phyloP scores from a whole-genome alignment of 2,797 vertebrate genomes.

The Perdix hodgsoniae region DNA sequence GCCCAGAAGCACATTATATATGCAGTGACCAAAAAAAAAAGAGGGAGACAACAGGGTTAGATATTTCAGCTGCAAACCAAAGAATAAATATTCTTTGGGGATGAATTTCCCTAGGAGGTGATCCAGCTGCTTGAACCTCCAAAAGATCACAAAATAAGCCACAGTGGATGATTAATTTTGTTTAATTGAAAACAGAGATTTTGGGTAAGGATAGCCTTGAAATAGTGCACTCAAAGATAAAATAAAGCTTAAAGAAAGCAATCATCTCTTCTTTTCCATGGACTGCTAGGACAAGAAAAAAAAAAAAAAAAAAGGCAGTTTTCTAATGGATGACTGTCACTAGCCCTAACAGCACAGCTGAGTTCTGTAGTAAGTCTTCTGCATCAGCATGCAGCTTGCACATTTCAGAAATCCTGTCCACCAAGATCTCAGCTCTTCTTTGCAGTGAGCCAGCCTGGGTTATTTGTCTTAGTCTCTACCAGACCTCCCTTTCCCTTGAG shows the following conservation, averaged over 20 bases:
- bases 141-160: not conserved
- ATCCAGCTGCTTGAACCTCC: not conserved
- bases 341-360: not conserved
- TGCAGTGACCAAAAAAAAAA: slow-evolving; percentile 3
- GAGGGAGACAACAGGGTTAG: not conserved
- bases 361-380: not conserved
- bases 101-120: not conserved
- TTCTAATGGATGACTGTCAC: not conserved
- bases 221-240: not conserved
- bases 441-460: not conserved
- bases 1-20: not conserved
- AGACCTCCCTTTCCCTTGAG: not conserved
- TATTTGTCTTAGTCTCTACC: not conserved
- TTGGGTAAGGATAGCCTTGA: not conserved
- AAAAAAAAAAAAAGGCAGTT: not conserved
- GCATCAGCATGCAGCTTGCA: not conserved
- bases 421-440: not conserved
- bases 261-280: not conserved
- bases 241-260: not conserved
- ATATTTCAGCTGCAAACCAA: not conserved
- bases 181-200: not conserved
- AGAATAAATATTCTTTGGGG: not conserved
- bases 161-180: not conserved
- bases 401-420: not conserved
- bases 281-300: not conserved